These are phyloP conservation scores for Copidosoma aretas DNA, from an alignment of 2,888 invertebrate species.

Conservation along the genomic window DNA sequence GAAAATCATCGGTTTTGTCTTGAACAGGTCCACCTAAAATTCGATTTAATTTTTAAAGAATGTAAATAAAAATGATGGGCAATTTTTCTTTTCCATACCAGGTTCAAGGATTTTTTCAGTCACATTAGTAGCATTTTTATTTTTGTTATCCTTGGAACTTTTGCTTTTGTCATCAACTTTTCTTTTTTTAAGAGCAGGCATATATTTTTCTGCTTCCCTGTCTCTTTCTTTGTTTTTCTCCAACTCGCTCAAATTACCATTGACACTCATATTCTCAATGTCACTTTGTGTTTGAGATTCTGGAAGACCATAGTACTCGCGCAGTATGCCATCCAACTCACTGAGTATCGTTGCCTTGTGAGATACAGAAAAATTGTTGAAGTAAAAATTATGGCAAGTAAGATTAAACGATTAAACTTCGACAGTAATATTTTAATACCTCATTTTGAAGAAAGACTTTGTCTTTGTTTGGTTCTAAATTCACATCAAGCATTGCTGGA, in stretches of 20 bases:
- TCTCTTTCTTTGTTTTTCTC: conserved; percentile 7
- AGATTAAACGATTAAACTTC: background rate
- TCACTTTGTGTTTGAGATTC: conserved; percentile 32
- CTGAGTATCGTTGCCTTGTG: conserved; percentile 48
- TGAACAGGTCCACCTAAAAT: conserved; percentile 7
- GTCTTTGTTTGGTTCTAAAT: conserved; percentile 70
- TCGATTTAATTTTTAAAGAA: too few relatives aligned
- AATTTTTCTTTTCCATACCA: too few relatives aligned
- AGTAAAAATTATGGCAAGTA: background rate
- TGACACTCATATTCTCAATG: conserved; percentile 32
- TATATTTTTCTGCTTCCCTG: conserved; percentile 36
- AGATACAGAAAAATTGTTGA: background rate
- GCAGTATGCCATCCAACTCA: conserved; percentile 48
- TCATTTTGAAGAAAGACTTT: conserved; percentile 64
- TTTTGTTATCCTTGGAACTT: background rate
- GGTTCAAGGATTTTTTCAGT: conserved; percentile 8
- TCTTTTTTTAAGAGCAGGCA: conserved; percentile 48
- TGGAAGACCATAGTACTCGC: conserved; percentile 52
- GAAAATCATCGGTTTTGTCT: conserved; percentile 27
- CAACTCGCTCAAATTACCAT: conserved; percentile 28
- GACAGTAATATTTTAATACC: conserved; percentile 54
- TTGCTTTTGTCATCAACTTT: conserved; percentile 32
- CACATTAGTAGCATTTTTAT: background rate
- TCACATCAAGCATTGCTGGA: conserved; percentile 65
- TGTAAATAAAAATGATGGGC: too few relatives aligned